Percentiles rank a stretch among this genome's conserved stretches.
Conservation (phyloP, 1,140 invertebrate genomes). For the Hirudo medicinalis region DNA sequence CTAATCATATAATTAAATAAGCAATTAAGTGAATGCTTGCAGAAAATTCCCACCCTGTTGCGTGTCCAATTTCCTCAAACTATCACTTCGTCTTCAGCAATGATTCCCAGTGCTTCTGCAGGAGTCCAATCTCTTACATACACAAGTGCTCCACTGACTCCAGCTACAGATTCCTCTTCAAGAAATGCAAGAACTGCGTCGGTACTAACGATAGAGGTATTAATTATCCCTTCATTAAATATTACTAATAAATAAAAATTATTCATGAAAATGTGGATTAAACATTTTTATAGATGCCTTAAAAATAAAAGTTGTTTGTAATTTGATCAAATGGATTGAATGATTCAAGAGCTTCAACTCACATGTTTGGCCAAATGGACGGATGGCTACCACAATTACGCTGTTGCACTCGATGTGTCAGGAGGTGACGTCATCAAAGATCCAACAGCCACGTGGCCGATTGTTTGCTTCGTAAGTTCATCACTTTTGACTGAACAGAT, state of each 20-base stretch:
- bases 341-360: not conserved
- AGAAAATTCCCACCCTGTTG: not conserved
- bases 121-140: not conserved
- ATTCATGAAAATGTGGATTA: no score
- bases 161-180: not conserved
- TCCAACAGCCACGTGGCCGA: not conserved
- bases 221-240: not conserved
- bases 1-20: not conserved
- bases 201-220: not conserved
- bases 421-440: not conserved
- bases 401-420: not conserved
- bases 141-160: not conserved
- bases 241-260: no score
- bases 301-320: no score
- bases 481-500: no score
- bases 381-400: not conserved
- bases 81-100: constrained; percentile 7
- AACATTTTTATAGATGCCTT: no score
- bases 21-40: not conserved
- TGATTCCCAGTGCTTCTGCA: constrained; percentile 5
- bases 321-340: no score
- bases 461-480: no score
- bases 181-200: constrained; percentile 5
- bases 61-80: not conserved
- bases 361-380: constrained; percentile 1